A percentile compares a stretch with the other conserved stretches of the same genome.
These are phyloP conservation scores for Drosophila limbata DNA, from an alignment of 2,888 invertebrate genomes.

Conservation along the genomic window DNA sequence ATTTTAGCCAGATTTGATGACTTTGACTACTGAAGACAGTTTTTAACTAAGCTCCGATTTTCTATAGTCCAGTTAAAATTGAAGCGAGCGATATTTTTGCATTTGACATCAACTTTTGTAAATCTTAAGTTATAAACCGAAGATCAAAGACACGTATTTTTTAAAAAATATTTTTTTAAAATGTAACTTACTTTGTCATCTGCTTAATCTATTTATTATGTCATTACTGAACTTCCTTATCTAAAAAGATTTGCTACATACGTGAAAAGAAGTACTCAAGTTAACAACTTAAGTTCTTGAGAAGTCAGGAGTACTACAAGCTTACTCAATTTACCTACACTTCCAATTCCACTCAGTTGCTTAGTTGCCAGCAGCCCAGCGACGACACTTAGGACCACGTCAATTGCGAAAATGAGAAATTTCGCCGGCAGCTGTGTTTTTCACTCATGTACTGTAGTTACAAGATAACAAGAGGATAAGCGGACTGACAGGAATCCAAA, in stretches of 20 bases:
- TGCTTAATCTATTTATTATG: no score
- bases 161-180: no score
- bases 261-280: background rate
- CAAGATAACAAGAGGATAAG: conserved; percentile 8
- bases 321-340: conserved; percentile 1
- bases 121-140: no score
- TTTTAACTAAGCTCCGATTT: no score
- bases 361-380: background rate
- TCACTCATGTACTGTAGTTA: conserved; percentile 27
- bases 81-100: no score
- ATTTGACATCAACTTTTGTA: no score
- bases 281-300: background rate
- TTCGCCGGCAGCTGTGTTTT: conserved; percentile 39
- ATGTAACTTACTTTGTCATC: no score
- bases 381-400: conserved; percentile 7
- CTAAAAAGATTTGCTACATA: background rate
- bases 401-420: conserved; percentile 35
- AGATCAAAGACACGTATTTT: no score
- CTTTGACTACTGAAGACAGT: no score
- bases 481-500: conserved; percentile 6
- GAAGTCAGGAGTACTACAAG: background rate
- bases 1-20: no score
- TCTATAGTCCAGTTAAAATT: no score
- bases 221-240: no score
- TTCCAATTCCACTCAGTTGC: conserved; percentile 11